phyloP scores from a whole-genome alignment of 30 jellyfish, hydroid and myxozoan species.

The Turritopsis rubra region DNA sequence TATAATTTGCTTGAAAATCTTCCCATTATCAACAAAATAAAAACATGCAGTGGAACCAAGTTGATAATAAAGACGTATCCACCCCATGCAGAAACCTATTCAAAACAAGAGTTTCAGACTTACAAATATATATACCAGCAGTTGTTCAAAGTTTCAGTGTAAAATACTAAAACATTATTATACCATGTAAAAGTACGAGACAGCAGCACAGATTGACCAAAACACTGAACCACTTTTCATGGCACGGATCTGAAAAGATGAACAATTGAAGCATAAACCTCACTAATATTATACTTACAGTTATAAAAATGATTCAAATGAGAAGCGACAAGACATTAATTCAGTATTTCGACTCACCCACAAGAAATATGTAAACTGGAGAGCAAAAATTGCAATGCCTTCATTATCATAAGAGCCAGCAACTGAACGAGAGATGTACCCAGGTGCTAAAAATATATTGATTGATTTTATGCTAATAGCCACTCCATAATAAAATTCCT shows the following conservation, averaged over 20 bases:
- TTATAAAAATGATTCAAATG: too few relatives aligned
- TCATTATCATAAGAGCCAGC: constrained; percentile 99
- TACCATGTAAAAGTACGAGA: constrained; percentile 96
- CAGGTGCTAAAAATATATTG: constrained; percentile 70
- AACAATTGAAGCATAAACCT: background rate
- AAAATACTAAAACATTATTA: background rate
- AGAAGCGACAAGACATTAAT: background rate
- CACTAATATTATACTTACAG: too few relatives aligned
- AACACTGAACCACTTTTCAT: constrained; percentile 88
- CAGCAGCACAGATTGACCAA: constrained; percentile 91
- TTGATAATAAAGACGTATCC: constrained; percentile 98
- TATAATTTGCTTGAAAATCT: constrained; percentile 68
- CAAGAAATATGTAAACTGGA: constrained; percentile 90
- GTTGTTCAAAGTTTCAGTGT: background rate
- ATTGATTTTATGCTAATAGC: background rate
- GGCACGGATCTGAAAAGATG: constrained; percentile 54
- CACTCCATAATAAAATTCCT: background rate
- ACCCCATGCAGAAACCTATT: constrained; percentile 99
- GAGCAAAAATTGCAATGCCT: constrained; percentile 99
- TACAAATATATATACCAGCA: background rate
- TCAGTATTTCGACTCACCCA: constrained; percentile 64
- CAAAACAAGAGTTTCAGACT: background rate
- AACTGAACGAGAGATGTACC: constrained; percentile 99
- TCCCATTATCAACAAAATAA: constrained; percentile 88
- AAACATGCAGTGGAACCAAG: constrained; percentile 96